Base-by-base conservation (phyloP, 2,797 vertebrate genomes). In the Scolopax rusticola region DNA sequence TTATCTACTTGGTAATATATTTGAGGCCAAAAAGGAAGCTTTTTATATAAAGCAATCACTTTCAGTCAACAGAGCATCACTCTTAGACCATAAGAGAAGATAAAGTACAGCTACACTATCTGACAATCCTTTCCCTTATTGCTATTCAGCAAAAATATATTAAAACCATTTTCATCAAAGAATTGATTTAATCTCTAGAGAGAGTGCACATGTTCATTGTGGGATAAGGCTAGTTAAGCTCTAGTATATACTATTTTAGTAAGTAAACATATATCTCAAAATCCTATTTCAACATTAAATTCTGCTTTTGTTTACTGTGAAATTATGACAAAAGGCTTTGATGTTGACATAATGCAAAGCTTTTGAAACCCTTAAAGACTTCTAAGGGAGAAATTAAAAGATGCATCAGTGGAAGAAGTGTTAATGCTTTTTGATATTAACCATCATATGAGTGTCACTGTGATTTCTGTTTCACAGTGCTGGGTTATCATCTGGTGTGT, bases 121-220 rank as follows among this genome's bases (percentile, higher is more conserved):
- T 84, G 68, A 61, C 67, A 57, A 43, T 23, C n/a, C 16, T 79
- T 57, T 87, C 28, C 43, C 75, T 75, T 86, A 65, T 15, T 68
- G 77, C 36, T 95, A 53, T 91, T 93, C 47, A 75, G 59, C 43
- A 67, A 94, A 95, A 92, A 93, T 73, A 89, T 45, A 95, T 65
- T 90, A 86, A 97, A 96, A 93, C 45, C 30, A 87, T 91, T 96
- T 93, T 56, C 73, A 90, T 79, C 47, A 91, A 85, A 94, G 19
- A 96, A 88, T 25, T 45, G 24, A 45, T 95, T 94, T 78, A 67
- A 82, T 81, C 84, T 97, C 50, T 56, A 87, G 95, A 84, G 65
- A 89, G 50, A 59, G 47, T 38, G 81, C 84, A 85, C 81, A 68
- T 82, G 80, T 95, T 89, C 33, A 73, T 1, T 15, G n/a, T 40